phyloP scores from a whole-genome alignment of 2,797 vertebrate genomes.

The Bradypodion pumilum region DNA sequence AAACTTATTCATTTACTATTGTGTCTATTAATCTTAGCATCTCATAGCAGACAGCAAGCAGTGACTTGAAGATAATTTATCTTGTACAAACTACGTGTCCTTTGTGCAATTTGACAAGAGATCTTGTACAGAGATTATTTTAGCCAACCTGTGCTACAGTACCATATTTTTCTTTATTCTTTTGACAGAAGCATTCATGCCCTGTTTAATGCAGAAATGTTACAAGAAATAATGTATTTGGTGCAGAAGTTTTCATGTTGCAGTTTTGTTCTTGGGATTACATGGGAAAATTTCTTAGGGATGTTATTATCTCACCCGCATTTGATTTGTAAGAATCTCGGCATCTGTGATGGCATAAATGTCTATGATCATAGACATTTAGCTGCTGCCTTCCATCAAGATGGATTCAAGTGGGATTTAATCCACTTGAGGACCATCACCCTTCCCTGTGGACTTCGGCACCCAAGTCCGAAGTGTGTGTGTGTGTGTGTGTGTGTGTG shows the following conservation, averaged over 20 bases:
- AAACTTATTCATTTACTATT: not conserved
- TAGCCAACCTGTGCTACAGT: not conserved
- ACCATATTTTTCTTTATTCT: not conserved
- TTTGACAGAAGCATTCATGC: not conserved
- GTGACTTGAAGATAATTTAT: constrained; percentile 4
- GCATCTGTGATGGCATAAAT: no score
- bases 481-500: no score
- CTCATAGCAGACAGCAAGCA: not conserved
- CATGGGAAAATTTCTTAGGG: not conserved
- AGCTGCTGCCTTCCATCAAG: no score
- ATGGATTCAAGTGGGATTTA: no score
- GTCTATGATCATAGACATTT: no score
- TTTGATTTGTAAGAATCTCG: not conserved
- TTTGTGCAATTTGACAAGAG: not conserved
- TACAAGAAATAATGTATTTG: not conserved
- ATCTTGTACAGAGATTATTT: not conserved
- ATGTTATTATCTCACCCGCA: not conserved
- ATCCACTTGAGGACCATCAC: no score
- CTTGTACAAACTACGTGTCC: not conserved
- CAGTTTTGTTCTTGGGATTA: not conserved
- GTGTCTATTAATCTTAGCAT: constrained; percentile 16
- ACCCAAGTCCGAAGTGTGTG: no score
- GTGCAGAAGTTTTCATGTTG: not conserved
- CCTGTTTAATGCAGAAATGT: not conserved
- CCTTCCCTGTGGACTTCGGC: no score